These are phyloP conservation scores for Gobio gobio DNA, from an alignment of 2,113 vertebrate species.

Conservation along the genomic window DNA sequence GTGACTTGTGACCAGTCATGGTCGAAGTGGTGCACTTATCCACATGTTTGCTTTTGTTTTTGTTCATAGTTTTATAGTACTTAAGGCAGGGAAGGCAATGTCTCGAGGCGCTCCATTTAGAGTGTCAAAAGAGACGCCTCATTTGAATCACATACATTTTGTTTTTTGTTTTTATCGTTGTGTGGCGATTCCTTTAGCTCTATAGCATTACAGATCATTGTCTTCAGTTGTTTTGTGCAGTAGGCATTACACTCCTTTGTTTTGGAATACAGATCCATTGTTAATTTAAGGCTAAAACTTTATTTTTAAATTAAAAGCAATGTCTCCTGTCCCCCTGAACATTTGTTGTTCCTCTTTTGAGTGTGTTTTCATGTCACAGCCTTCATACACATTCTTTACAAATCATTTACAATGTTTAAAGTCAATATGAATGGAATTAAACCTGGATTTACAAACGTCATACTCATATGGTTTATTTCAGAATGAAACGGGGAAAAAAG, in stretches of 20 bases:
- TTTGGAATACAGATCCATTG: slow-evolving; percentile 23
- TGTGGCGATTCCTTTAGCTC: slow-evolving; percentile 8
- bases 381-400: too few species aligned
- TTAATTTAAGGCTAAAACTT: slow-evolving; percentile 40
- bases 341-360: background rate
- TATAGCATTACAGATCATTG: slow-evolving; percentile 11
- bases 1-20: slow-evolving; percentile 8
- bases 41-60: background rate
- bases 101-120: background rate
- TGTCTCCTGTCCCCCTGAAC: slow-evolving; percentile 16
- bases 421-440: background rate
- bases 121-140: background rate
- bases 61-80: background rate
- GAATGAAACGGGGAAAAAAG: too few species aligned
- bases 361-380: background rate
- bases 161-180: background rate
- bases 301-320: slow-evolving; percentile 46
- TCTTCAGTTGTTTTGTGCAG: slow-evolving; percentile 21
- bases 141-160: background rate
- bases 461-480: too few species aligned
- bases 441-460: too few species aligned
- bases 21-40: slow-evolving; percentile 24
- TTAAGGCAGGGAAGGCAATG: slow-evolving; percentile 30
- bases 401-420: background rate
- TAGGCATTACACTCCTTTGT: slow-evolving; percentile 17